A percentile compares a stretch with the other conserved stretches of the same genome.
Conservation (phyloP, 2,888 invertebrate genomes). For the Drosophila meridiana region DNA sequence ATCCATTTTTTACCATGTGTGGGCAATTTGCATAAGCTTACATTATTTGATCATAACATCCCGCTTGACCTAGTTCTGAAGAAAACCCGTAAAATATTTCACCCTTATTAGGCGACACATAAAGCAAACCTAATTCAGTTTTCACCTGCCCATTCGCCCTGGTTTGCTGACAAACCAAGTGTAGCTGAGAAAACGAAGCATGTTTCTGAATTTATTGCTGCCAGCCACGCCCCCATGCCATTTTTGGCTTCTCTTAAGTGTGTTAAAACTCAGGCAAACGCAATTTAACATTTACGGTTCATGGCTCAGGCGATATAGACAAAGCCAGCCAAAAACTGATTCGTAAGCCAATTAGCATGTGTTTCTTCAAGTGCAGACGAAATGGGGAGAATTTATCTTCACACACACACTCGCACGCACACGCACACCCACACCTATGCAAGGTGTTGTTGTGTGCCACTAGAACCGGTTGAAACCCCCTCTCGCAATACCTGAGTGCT, state of each 20-base stretch:
- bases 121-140: conserved; percentile 23
- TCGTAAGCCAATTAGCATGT: conserved; percentile 76
- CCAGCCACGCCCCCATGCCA: conserved; percentile 26
- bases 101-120: not conserved
- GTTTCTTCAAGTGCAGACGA: conserved; percentile 17
- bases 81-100: not conserved
- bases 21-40: not conserved
- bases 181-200: conserved; percentile 7
- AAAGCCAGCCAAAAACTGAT: conserved; percentile 55
- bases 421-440: conserved; percentile 19
- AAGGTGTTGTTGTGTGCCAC: conserved; percentile 50
- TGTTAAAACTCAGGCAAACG: conserved; percentile 65
- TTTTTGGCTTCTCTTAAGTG: conserved; percentile 16
- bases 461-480: conserved; percentile 42
- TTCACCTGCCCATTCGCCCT: not conserved
- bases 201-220: conserved; percentile 44
- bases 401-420: conserved; percentile 25
- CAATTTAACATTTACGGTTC: conserved; percentile 78
- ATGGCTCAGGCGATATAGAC: conserved; percentile 42
- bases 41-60: not conserved
- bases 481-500: conserved; percentile 2
- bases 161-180: conserved; percentile 13
- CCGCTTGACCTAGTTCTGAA: conserved; percentile 9
- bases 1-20: not conserved
- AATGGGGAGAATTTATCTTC: conserved; percentile 18